These are phyloP conservation scores for Lordiphosa collinella DNA, from an alignment of 1,140 invertebrate genomes.

Conservation along the genomic window DNA sequence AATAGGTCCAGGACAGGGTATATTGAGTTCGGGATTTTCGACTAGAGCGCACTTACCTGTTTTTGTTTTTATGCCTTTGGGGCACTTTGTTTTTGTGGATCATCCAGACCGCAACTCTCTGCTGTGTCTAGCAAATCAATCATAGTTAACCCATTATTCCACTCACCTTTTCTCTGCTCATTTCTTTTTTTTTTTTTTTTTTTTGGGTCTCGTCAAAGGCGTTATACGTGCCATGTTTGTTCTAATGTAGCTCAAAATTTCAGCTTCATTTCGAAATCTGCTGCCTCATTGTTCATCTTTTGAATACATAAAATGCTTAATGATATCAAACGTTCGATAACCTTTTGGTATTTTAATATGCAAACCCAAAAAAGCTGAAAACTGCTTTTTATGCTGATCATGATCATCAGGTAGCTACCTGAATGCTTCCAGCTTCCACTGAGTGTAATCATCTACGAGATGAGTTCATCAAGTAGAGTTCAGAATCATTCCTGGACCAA, in stretches of 20 bases:
- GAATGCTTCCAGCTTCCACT: conserved; percentile 14
- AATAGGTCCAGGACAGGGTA: too few relatives aligned
- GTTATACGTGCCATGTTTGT: conserved; percentile 63
- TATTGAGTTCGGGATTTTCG: background rate
- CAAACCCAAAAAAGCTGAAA: conserved; percentile 44
- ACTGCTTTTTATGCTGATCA: conserved; percentile 26
- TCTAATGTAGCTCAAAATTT: conserved; percentile 48
- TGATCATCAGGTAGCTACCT: conserved; percentile 54
- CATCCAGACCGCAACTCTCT: conserved; percentile 23
- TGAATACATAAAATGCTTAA: conserved; percentile 57
- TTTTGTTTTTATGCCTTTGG: conserved; percentile 47
- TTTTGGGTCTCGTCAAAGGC: conserved; percentile 26
- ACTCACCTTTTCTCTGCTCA: background rate
- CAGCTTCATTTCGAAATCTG: conserved; percentile 38
- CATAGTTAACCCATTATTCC: conserved; percentile 59
- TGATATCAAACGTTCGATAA: conserved; percentile 79
- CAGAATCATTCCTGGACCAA: conserved; percentile 42
- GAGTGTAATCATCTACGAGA: conserved; percentile 27
- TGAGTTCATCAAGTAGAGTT: conserved; percentile 71
- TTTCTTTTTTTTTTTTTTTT: conserved; percentile 1
- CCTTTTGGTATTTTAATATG: conserved; percentile 74
- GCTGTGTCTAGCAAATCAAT: conserved; percentile 58
- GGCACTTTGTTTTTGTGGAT: conserved; percentile 61
- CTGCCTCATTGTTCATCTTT: conserved; percentile 70
- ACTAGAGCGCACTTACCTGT: background rate